Base-by-base conservation (phyloP, 1,140 invertebrate genomes). In the Orius laevigatus region DNA sequence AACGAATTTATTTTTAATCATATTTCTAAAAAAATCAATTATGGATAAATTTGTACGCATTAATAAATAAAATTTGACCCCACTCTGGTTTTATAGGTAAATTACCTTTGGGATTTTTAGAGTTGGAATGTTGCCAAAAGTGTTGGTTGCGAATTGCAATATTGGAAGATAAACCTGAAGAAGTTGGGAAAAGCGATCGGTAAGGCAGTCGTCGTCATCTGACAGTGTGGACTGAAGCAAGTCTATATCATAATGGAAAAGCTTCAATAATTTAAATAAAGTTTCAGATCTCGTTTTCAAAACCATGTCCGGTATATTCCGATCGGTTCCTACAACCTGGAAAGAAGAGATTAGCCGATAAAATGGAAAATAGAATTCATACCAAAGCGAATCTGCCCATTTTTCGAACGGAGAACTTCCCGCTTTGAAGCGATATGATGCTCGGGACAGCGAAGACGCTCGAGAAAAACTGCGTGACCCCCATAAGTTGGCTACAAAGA, bases 131-230 rank as follows among this genome's bases (percentile, higher is more conserved):
- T 80, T 74, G 42, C 79, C 79, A 62, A 87, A 86, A 54, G 82
- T 75, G 63, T 80, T 78, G 14, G 79, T 77, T 46, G 77, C 78
- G 50, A 76, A 79, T 58, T 81, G 79, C 45, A 87, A 66, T 58
- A 86, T 76, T 33, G 83, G 83, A 42, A 87, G 67, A 63, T 85
- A 87, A 14, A 81, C 84, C 65, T 87, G 83, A 59, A 87, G 81
- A 59, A 86, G 80, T 59, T 79, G 76, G 63, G 81, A 82, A 16
- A 89, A 66, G 59, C 82, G 85, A 56, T 83, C 79, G 1, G 73
- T 72, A 38, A 86, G 70, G 57, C 75, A 73, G 31, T 71, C 71
- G 51, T 67, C 69, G 53, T 75, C 72, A 19, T 73, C 69, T 47
- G 69, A 66, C 32, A 76, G 72, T 34, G 72, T 69, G 41, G 64